Evolutionary conservation across 1,140 invertebrate species (phyloP), one percentile per base, ranked within the genome.

Genomic region (Agrilus planipennis): DNA sequence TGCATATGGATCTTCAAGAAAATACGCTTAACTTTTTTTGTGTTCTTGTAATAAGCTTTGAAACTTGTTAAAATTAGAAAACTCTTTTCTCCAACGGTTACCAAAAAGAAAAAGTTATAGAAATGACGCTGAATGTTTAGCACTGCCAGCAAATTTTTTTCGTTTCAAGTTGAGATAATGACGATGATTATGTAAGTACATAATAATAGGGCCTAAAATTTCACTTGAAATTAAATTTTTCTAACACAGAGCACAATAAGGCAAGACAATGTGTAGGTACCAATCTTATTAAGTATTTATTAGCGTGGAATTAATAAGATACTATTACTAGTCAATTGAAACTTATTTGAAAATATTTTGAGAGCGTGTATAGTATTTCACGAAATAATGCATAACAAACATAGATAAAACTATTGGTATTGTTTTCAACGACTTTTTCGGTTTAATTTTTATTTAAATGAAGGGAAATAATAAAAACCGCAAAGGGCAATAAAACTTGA

Each of bases 291-390:
- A 47, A 28, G 42, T 45, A 45, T 44, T 46, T 46, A 50, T 50
- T 41, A 45, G 42, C 47, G 49, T 47, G 23, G 23, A 12, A 45
- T 46, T 42, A 45, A 48, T 34, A 42, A 36, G 44, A 39, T 47
- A 54, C 52, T 52, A 52, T 52, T 56, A 56, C 54, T 56, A 56
- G 54, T 56, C 54, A 56, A 56, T 56, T 56, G 45, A 49, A 47
- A 49, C 52, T 45, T 44, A 45, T 50, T 46, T 45, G 35, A 41
- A 43, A 39, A 46, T 47, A 44, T 47, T 44, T 47, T 50, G 39
- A 27, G 25, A 41, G 32, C 32, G 29, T 15, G 20, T 41, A 41
- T n/a, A 25, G 30, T 41, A 34, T 34, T 41, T 41, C 32, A 41
- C 22, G 27, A 15, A 18, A 20, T 7, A 12, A 28, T 7, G 15